These are phyloP conservation scores for Dendrophyllia cribrosa DNA, from an alignment of 64 coral and sea anemone genomes.

Conservation along the genomic window DNA sequence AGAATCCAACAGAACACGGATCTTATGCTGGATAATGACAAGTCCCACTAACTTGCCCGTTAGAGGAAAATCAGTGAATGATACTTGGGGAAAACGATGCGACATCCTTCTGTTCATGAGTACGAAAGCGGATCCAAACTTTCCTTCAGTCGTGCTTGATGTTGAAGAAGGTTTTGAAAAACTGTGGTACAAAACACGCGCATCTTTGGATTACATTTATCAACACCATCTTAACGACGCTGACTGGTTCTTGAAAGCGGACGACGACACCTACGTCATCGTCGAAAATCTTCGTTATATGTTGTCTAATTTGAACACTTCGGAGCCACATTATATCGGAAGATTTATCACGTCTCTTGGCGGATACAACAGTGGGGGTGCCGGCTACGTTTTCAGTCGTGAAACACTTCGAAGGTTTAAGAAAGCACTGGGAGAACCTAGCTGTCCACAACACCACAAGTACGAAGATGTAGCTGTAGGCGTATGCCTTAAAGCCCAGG, in stretches of 20 bases:
- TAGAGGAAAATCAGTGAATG: slow-evolving; percentile 82
- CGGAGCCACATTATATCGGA: slow-evolving; percentile 69
- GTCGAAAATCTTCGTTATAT: slow-evolving; percentile 70
- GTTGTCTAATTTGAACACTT: slow-evolving; percentile 47
- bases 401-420: slow-evolving; percentile 70
- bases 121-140: slow-evolving; percentile 55
- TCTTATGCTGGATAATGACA: slow-evolving; percentile 84
- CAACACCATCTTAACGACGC: slow-evolving; percentile 67
- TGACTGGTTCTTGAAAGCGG: slow-evolving; percentile 82
- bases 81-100: slow-evolving; percentile 85
- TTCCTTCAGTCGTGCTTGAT: slow-evolving; percentile 63
- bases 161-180: slow-evolving; percentile 70
- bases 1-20: neutral
- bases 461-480: too few relatives aligned
- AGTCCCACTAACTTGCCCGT: slow-evolving; percentile 30
- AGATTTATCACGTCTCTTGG: slow-evolving; percentile 61
- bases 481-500: too few relatives aligned
- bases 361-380: slow-evolving; percentile 67
- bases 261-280: slow-evolving; percentile 77
- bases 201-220: slow-evolving; percentile 67
- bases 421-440: slow-evolving; percentile 33
- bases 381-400: slow-evolving; percentile 75
- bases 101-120: slow-evolving; percentile 78
- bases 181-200: slow-evolving; percentile 73
- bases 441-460: too few relatives aligned